Evolutionary conservation across 2,888 invertebrate genomes (phyloP), one percentile per base, ranked within the genome.

Genomic region (Nomada fabriciana): DNA sequence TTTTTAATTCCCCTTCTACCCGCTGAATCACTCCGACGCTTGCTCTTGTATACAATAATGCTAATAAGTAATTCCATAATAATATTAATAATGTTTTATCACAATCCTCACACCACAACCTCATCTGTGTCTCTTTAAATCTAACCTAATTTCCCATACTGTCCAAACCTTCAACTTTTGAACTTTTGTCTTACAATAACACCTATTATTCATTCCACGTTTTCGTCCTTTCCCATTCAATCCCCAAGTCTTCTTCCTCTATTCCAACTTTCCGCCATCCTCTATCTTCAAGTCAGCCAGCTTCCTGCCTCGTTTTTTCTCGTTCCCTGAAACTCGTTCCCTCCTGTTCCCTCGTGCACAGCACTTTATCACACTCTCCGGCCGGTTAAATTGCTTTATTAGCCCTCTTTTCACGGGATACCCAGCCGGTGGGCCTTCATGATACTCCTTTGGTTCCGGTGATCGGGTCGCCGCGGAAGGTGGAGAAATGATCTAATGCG

Each of bases 341-440:
- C 18, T 60, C 67, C 70, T 61, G 36, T 64, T 64, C 69, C 29
- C 47, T 43, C 43, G 55, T 57, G 61, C 69, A 78, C 23, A 80
- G 83, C 83, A 79, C 71, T 88, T 83, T 87, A 80, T 83, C 87
- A 70, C 82, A 74, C 76, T 82, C 74, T 29, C 83, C 83, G 85
- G 76, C 80, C 85, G 88, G 83, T 87, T 88, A 90, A 90, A 90
- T 90, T 90, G 88, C 91, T 91, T 91, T 90, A 91, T 91, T 91
- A 91, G 88, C 88, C 89, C 86, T 83, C 77, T 83, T 89, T 89
- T 86, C 85, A 78, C 67, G 75, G 65, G 83, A 75, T 77, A 71
- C 84, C 60, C 74, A 71, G 72, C 70, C 75, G 84, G 70, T 70
- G 82, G 79, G 76, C 73, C 68, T 52, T 23, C 55, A 88, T 80